Conservation (phyloP, 2,113 vertebrate genomes). For the Bubo bubo region DNA sequence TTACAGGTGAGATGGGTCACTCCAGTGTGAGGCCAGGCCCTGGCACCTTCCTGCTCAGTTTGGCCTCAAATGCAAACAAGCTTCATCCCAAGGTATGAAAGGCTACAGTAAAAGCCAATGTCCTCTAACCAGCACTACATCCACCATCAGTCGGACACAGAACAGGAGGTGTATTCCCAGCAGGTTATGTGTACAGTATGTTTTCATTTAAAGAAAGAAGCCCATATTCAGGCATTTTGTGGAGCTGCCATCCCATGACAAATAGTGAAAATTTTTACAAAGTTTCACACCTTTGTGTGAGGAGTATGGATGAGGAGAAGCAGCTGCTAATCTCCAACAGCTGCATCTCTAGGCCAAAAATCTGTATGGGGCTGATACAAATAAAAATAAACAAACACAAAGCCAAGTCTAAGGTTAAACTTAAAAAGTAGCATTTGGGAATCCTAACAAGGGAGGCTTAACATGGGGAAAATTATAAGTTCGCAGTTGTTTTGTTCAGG, state of each 20-base stretch:
- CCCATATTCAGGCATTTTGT: fast-evolving
- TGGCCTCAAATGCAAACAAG: fast-evolving
- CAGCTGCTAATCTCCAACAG: background rate
- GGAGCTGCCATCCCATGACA: fast-evolving
- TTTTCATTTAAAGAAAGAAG: background rate
- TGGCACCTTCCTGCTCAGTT: background rate
- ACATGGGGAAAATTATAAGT: background rate
- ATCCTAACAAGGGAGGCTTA: background rate
- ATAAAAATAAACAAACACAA: background rate
- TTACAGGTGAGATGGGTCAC: background rate
- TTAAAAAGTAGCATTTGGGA: background rate
- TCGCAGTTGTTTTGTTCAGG: background rate
- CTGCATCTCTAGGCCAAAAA: background rate
- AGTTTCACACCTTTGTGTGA: background rate
- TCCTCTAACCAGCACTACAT: background rate
- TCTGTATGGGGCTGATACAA: fast-evolving
- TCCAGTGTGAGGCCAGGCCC: fast-evolving
- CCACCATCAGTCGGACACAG: no score
- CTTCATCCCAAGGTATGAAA: background rate
- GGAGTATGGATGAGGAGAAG: background rate
- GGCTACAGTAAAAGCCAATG: background rate
- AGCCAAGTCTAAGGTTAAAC: background rate
- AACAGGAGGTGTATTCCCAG: background rate
- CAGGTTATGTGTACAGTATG: background rate
- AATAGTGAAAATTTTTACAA: background rate